These are phyloP conservation scores for Parasteatoda tepidariorum DNA, from an alignment of 1,140 invertebrate genomes.

Conservation along the genomic window DNA sequence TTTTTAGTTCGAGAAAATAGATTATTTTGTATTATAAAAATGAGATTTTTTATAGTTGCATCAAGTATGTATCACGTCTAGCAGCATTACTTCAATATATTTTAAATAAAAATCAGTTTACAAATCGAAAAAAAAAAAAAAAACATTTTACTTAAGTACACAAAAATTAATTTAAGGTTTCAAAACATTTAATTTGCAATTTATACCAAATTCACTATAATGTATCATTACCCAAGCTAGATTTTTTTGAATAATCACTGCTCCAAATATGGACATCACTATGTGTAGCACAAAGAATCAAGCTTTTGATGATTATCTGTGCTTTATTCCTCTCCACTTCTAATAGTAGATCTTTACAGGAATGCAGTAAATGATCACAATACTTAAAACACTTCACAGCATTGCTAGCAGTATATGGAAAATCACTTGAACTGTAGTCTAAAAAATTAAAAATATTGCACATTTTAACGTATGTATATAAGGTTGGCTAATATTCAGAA, in stretches of 20 bases:
- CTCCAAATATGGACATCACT: background rate
- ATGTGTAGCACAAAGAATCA: slow-evolving; percentile 35
- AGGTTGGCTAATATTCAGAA: background rate
- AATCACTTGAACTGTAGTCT: slow-evolving; percentile 22
- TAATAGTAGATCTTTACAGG: background rate
- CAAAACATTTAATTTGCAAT: too few species aligned
- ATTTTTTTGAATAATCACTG: background rate
- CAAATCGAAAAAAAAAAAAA: background rate
- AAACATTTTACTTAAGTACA: background rate
- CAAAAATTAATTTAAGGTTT: too few species aligned
- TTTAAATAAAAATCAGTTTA: background rate
- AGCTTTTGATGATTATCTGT: background rate
- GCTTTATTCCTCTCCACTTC: background rate
- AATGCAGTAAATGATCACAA: background rate
- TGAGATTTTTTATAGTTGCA: too few species aligned
- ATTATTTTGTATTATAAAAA: too few species aligned
- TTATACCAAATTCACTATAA: background rate
- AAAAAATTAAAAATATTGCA: background rate
- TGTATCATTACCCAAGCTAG: slow-evolving; percentile 4
- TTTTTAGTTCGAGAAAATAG: too few species aligned
- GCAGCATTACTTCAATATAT: background rate
- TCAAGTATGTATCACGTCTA: background rate
- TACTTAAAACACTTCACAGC: slow-evolving; percentile 4
- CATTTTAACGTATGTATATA: background rate
- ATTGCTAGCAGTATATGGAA: slow-evolving; percentile 3